phyloP scores from a whole-genome alignment of 2,113 vertebrate species.

The Tringa solitaria region DNA sequence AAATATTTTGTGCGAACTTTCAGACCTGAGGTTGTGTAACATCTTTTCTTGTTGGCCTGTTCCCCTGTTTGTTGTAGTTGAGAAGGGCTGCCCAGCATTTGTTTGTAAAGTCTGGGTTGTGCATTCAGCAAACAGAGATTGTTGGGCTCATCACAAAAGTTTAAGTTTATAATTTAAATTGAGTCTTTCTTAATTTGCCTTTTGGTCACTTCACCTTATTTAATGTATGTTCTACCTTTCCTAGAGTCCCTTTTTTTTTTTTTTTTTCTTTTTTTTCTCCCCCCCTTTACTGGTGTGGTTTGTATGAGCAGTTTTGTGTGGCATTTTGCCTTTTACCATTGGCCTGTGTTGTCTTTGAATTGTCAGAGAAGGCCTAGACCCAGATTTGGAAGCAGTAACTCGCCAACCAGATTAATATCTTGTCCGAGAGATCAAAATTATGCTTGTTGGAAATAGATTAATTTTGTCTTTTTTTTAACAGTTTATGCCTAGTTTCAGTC shows the following conservation, averaged over 20 bases:
- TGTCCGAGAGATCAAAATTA: background rate
- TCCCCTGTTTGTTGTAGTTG: background rate
- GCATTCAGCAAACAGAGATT: accelerated
- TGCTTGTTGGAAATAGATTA: background rate
- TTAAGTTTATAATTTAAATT: background rate
- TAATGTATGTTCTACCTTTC: background rate
- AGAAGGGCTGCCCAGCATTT: background rate
- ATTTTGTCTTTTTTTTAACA: background rate
- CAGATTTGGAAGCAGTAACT: background rate
- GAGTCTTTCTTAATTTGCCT: background rate
- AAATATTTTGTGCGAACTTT: background rate
- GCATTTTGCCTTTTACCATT: background rate
- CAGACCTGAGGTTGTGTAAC: background rate
- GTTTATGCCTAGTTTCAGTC: background rate
- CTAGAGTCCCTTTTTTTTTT: background rate
- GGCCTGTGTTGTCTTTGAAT: background rate
- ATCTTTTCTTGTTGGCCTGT: background rate
- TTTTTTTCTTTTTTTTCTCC: no score
- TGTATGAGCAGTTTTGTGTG: background rate
- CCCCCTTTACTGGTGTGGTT: background rate
- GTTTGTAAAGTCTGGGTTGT: background rate
- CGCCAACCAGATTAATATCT: background rate
- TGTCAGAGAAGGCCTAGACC: background rate
- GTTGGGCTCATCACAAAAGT: background rate
- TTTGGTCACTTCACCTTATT: background rate